Conservation (phyloP, 2,113 vertebrate genomes). For the Hassar affinis region DNA sequence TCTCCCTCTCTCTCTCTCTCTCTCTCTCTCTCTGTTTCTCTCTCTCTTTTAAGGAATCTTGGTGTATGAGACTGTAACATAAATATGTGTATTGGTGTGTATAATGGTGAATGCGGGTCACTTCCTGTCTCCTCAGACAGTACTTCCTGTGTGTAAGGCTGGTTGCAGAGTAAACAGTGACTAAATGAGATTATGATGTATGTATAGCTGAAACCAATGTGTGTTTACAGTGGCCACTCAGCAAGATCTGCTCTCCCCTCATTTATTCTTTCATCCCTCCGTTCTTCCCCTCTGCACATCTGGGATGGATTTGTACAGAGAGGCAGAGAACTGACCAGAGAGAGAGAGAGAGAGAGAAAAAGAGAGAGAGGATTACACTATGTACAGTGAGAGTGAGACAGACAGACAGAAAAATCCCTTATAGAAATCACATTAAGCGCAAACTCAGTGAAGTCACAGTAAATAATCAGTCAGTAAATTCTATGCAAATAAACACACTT, state of each 20-base stretch:
- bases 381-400: background rate
- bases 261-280: background rate
- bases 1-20: background rate
- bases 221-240: constrained; percentile 9
- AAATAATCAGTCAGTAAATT: background rate
- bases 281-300: background rate
- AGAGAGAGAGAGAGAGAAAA: background rate
- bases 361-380: background rate
- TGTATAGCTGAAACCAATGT: background rate
- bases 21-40: background rate
- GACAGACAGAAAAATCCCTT: background rate
- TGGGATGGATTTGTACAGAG: constrained; percentile 1
- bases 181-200: constrained; percentile 25
- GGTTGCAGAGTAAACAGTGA: constrained; percentile 2
- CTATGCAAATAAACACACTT: background rate
- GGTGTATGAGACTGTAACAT: background rate
- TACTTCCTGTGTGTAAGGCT: constrained; percentile 1
- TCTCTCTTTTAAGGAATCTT: background rate
- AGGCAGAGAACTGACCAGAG: background rate
- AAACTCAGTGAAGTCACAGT: background rate
- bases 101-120: background rate
- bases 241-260: background rate
- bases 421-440: background rate
- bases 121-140: constrained; percentile 13
- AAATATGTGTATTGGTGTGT: background rate